Evolutionary conservation across 2,113 vertebrate genomes (phyloP), one percentile per base, ranked within the genome.

Genomic region (Cyprichromis sp.): DNA sequence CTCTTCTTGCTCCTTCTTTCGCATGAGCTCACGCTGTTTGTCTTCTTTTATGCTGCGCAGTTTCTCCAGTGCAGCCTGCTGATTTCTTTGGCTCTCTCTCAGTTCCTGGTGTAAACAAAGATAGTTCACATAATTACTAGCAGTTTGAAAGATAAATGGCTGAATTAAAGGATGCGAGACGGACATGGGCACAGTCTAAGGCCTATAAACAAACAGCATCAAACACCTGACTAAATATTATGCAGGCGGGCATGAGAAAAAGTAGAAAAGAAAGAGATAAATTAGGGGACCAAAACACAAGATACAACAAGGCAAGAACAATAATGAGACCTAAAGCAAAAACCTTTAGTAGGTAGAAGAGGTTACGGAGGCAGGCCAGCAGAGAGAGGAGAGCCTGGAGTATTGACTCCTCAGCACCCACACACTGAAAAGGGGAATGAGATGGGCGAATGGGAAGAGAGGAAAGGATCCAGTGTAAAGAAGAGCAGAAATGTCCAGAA

Each of bases 281-380:
- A 9, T 8, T 19, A 45, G 54, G 59, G 83, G 1, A 84, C 38
- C 3, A 84, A 55, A 82, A 12, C 38, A 59, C 31, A 83, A n/a
- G 40, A 36, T 34, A 80, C 12, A 79, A 57, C n/a, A 82, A 83
- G 21, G 55, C n/a, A 83, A 85, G 38, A 92, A 86, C 82, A 78
- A 89, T 40, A 78, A 90, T 86, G 89, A 94, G 85, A 96, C 96
- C 88, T 96, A 96, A 97, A 95, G 96, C 95, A 96, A 97, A 97
- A 98, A 99, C 98, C 98, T 99, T 99, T 96, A 99, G 97, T 96
- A 99, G 98, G 97, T 97, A 97, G 98, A 99, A 99, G 97, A 99
- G 98, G 96, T 97, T 97, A 98, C 97, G 97, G 96, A 99, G 98
- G 97, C 98, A 98, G 97, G 97, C 96, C 97, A 98, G 97, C 96